Evolutionary conservation across 2,797 vertebrate genomes (phyloP).

Genomic region (Zenarchopterus dispar): DNA sequence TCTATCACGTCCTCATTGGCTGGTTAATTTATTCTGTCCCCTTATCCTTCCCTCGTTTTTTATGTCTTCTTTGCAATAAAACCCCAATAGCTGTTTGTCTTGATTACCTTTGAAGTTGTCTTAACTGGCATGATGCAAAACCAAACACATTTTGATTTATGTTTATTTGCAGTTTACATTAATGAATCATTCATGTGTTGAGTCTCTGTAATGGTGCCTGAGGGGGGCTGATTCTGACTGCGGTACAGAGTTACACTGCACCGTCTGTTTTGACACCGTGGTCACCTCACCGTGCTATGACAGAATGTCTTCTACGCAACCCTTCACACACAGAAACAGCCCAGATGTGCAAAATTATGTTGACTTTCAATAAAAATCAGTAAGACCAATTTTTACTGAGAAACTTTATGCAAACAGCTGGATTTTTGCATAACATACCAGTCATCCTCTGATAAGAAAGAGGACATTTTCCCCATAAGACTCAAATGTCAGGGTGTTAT

Average conservation of each 20-base stretch:
- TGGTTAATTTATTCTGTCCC: slow-evolving; percentile 31
- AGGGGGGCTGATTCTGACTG: slow-evolving; percentile 48
- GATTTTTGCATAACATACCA: slow-evolving; percentile 25
- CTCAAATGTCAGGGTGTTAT: no score
- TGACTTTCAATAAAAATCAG: slow-evolving; percentile 46
- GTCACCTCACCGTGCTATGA: slow-evolving; percentile 30
- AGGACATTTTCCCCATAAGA: neutral
- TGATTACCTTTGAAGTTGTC: slow-evolving; percentile 48
- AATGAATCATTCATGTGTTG: slow-evolving; percentile 66
- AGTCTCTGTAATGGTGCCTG: slow-evolving; percentile 46
- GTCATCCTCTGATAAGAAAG: slow-evolving; percentile 12
- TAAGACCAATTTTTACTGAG: slow-evolving; percentile 13
- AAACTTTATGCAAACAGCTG: slow-evolving; percentile 29
- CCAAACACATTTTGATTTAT: slow-evolving; percentile 36
- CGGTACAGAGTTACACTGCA: slow-evolving; percentile 38
- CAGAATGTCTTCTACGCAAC: slow-evolving; percentile 29
- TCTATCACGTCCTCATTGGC: slow-evolving; percentile 20
- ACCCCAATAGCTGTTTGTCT: slow-evolving; percentile 28
- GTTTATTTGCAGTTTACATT: slow-evolving; percentile 58
- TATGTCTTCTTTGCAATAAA: slow-evolving; percentile 8
- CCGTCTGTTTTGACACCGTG: slow-evolving; percentile 38
- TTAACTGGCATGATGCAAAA: slow-evolving; percentile 39
- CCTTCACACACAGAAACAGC: slow-evolving; percentile 6
- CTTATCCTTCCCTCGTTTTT: slow-evolving; percentile 12
- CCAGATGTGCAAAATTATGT: slow-evolving; percentile 40